These are phyloP conservation scores for Mya arenaria DNA, from an alignment of 1,140 invertebrate genomes.

Conservation along the genomic window DNA sequence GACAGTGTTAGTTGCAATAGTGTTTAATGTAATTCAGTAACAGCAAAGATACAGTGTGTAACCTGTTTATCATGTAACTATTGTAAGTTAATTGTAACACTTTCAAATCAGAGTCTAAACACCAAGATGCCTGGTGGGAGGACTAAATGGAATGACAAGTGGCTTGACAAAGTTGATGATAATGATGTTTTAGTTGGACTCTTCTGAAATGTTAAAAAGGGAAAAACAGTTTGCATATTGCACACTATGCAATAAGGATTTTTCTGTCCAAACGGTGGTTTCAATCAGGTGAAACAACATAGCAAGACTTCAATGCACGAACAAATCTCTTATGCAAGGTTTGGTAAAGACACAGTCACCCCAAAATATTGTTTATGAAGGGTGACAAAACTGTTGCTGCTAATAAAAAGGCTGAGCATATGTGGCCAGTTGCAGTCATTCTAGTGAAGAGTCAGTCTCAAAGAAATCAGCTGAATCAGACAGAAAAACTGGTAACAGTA, in stretches of 20 bases:
- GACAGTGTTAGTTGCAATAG: no score
- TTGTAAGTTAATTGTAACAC: no score
- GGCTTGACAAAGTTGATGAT: not conserved
- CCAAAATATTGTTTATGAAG: not conserved
- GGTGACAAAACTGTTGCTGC: not conserved
- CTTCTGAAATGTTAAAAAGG: not conserved
- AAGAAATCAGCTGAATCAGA: not conserved
- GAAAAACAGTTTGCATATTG: not conserved
- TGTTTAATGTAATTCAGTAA: no score
- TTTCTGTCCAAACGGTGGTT: conserved; percentile 13
- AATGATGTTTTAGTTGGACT: not conserved
- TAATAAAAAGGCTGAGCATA: no score
- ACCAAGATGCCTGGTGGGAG: no score
- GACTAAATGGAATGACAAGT: conserved; percentile 31
- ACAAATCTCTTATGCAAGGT: conserved; percentile 11
- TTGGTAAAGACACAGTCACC: not conserved
- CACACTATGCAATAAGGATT: conserved; percentile 6
- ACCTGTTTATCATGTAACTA: no score
- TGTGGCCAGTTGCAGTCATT: not conserved
- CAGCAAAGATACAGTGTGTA: no score
- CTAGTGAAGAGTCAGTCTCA: not conserved
- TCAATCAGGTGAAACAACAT: conserved; percentile 14
- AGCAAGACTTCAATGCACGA: conserved; percentile 4
- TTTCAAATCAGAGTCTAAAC: no score
- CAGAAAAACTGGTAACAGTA: conserved; percentile 27